These are phyloP conservation scores for Eristalis arbustorum DNA, from an alignment of 2,888 invertebrate species.

Conservation along the genomic window DNA sequence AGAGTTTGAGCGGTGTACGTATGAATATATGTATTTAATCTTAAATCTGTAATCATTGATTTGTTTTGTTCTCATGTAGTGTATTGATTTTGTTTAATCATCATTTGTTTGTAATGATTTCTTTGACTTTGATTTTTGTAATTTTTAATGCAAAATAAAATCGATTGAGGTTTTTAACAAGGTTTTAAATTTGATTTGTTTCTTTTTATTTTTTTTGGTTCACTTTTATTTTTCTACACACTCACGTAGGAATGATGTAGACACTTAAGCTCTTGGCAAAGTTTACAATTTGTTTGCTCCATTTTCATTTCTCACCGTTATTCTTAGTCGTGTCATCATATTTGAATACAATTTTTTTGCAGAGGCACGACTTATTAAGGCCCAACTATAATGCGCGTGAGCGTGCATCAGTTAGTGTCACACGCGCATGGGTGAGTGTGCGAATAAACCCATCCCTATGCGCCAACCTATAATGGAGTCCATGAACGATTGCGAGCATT, in stretches of 20 bases:
- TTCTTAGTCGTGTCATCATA: too few species aligned
- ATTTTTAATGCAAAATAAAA: conserved; percentile 55
- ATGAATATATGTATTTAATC: conserved; percentile 20
- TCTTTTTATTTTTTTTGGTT: conserved; percentile 13
- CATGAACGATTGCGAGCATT: too few species aligned
- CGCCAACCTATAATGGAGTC: too few species aligned
- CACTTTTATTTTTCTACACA: not conserved
- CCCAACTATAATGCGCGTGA: too few species aligned
- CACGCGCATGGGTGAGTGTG: too few species aligned
- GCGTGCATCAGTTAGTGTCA: too few species aligned
- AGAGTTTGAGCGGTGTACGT: conserved; percentile 33
- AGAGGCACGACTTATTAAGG: too few species aligned
- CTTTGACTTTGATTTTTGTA: conserved; percentile 1
- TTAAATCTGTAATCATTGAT: not conserved
- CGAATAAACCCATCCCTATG: too few species aligned
- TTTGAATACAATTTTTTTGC: too few species aligned
- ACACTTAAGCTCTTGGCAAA: not conserved
- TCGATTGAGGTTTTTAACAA: conserved; percentile 66
- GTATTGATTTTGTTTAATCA: conserved; percentile 27
- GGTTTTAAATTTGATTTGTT: conserved; percentile 60
- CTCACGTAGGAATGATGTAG: not conserved
- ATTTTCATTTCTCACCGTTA: too few species aligned
- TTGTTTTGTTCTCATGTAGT: conserved; percentile 10
- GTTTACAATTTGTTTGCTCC: too few species aligned
- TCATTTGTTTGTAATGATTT: conserved; percentile 39